Base-by-base conservation (phyloP, 2,113 vertebrate genomes). In the Chrysemys picta region DNA sequence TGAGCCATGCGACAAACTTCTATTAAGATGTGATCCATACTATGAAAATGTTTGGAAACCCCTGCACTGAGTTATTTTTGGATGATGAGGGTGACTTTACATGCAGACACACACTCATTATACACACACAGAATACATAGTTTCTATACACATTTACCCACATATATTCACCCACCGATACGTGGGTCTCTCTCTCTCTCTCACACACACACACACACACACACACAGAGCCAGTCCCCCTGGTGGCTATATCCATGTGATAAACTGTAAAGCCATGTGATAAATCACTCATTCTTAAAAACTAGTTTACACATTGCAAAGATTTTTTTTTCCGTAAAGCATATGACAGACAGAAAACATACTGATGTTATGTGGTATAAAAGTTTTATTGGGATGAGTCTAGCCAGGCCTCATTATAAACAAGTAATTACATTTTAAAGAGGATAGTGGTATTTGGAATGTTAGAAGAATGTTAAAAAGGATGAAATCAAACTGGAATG, bases 1-100 rank as follows among this genome's bases (percentile, higher is more conserved):
- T 38, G 38, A 87, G 69, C 54, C 7, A 9, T 52, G 76, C 2
- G 10, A 35, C 49, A 0, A 62, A 92, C 19, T 8, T 56, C 10
- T 21, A 38, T 17, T 78, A 49, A 65, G 93, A 76, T 0, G 0
- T 9, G 29, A 49, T 35, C 42, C 49, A 24, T 0, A 0, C 72
- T 72, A 47, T 3, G 25, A 56, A 95, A 94, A 91, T 29, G 29
- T 85, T 85, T 1, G 0, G 84, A 59, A 85, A 65, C 4, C 31
- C 89, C 49, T 31, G 45, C 86, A 12, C 45, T 78, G 65, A 91
- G 62, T 16, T n/a, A 19, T 69, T 69, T 35, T n/a, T 27, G 57
- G 65, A 69, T 19, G 16, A n/a, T 19, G 10, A 76, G 22, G 14
- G 42, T 76, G 38, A 76, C 72, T 76, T 76, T 76, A 76, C 42